Evolutionary conservation across 1,140 invertebrate species (phyloP).

Genomic region (Zaprionus gabonicus): DNA sequence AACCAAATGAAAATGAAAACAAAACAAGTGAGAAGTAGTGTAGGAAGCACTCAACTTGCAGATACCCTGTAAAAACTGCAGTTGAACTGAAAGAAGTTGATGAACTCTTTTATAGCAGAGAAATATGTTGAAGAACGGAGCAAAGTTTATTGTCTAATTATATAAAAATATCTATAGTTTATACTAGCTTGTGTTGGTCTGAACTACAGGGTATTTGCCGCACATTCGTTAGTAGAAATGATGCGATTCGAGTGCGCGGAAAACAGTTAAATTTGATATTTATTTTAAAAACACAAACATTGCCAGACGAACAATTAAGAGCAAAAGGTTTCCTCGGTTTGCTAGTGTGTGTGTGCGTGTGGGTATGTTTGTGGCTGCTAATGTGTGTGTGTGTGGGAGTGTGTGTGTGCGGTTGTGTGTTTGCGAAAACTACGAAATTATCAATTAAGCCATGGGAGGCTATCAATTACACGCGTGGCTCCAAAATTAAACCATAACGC

Average conservation of each 20-base stretch:
- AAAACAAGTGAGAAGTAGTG: background rate
- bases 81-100: background rate
- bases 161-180: no score
- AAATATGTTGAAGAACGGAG: no score
- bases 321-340: constrained; percentile 4
- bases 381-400: background rate
- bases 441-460: constrained; percentile 71
- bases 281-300: constrained; percentile 31
- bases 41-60: background rate
- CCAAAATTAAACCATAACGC: constrained; percentile 76
- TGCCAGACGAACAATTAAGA: constrained; percentile 34
- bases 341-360: background rate
- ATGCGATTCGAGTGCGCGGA: background rate
- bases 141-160: no score
- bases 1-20: background rate
- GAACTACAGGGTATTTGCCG: background rate
- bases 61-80: background rate
- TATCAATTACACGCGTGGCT: constrained; percentile 74
- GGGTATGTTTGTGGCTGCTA: background rate
- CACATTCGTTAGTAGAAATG: constrained; percentile 3
- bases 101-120: no score
- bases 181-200: background rate
- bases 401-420: constrained; percentile 30
- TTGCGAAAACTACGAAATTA: constrained; percentile 67
- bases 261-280: constrained; percentile 26